phyloP scores from a whole-genome alignment of 1,140 invertebrate genomes.

The Drosophila kurseongensis region DNA sequence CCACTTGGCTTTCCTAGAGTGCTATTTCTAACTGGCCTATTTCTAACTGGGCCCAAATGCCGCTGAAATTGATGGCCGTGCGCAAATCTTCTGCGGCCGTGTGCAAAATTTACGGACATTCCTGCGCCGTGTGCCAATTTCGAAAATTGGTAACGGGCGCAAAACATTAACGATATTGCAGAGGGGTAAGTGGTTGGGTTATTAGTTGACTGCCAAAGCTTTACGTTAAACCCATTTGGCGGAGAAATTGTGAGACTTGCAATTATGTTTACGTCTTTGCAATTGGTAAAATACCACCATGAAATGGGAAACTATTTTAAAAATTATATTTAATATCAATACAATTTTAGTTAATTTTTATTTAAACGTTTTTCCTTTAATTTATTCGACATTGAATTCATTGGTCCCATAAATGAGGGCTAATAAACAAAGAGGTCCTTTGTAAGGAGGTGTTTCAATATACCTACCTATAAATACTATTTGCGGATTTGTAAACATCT shows the following conservation, averaged over 20 bases:
- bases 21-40: conserved; percentile 75
- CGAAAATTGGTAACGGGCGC: conserved; percentile 62
- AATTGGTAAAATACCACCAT: not conserved
- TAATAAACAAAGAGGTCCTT: too few relatives aligned
- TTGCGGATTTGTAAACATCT: too few relatives aligned
- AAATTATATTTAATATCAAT: too few relatives aligned
- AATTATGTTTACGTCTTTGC: not conserved
- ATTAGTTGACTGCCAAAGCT: conserved; percentile 45
- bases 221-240: conserved; percentile 5
- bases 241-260: not conserved
- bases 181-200: conserved; percentile 52
- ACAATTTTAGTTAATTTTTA: too few relatives aligned
- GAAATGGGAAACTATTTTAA: too few relatives aligned
- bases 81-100: conserved; percentile 59
- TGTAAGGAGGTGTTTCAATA: too few relatives aligned
- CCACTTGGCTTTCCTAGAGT: conserved; percentile 66
- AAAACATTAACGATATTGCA: conserved; percentile 56
- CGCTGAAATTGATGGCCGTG: conserved; percentile 44
- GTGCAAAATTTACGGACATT: conserved; percentile 75
- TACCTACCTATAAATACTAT: too few relatives aligned
- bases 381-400: too few relatives aligned
- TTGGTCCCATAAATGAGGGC: too few relatives aligned
- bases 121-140: conserved; percentile 63
- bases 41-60: conserved; percentile 60
- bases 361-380: too few relatives aligned